Evolutionary conservation across 37 sponge, comb jelly and placozoan species (phyloP).

Genomic region (Spongilla lacustris): DNA sequence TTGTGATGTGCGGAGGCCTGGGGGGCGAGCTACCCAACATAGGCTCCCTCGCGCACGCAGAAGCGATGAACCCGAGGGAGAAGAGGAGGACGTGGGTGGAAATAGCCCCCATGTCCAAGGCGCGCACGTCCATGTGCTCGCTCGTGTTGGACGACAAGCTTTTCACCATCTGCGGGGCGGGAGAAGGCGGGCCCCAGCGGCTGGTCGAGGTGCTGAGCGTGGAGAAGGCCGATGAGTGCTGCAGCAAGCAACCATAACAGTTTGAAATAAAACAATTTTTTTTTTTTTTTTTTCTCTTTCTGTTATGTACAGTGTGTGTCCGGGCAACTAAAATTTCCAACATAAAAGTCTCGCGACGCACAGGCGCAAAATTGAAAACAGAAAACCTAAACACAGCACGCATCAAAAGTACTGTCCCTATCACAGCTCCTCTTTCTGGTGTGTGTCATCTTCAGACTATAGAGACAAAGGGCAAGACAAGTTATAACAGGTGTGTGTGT

Average conservation of each 20-base stretch:
- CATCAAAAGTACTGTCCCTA: background rate
- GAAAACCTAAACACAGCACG: background rate
- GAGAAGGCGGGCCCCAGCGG: slow-evolving; percentile 61
- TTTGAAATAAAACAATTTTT: background rate
- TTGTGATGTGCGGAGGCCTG: slow-evolving; percentile 61
- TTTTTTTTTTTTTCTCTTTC: background rate
- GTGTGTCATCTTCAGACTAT: slow-evolving; percentile 9
- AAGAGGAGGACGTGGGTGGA: slow-evolving; percentile 36
- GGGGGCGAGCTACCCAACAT: slow-evolving; percentile 27
- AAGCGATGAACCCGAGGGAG: slow-evolving; percentile 44
- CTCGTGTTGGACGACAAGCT: slow-evolving; percentile 61
- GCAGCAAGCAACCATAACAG: background rate
- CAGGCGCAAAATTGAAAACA: background rate
- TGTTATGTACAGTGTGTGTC: background rate
- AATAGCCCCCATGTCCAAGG: slow-evolving; percentile 36
- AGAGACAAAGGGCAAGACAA: background rate
- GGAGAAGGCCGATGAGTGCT: background rate
- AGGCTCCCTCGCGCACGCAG: background rate
- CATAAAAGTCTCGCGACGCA: background rate
- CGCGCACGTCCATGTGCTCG: slow-evolving; percentile 41
- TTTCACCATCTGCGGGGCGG: slow-evolving; percentile 62
- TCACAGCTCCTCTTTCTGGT: slow-evolving; percentile 10
- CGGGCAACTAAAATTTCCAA: background rate
- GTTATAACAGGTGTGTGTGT: background rate
- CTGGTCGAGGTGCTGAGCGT: slow-evolving; percentile 58